These are phyloP conservation scores for Pachydiplax longipennis DNA, from an alignment of 2,888 invertebrate genomes.

Conservation along the genomic window DNA sequence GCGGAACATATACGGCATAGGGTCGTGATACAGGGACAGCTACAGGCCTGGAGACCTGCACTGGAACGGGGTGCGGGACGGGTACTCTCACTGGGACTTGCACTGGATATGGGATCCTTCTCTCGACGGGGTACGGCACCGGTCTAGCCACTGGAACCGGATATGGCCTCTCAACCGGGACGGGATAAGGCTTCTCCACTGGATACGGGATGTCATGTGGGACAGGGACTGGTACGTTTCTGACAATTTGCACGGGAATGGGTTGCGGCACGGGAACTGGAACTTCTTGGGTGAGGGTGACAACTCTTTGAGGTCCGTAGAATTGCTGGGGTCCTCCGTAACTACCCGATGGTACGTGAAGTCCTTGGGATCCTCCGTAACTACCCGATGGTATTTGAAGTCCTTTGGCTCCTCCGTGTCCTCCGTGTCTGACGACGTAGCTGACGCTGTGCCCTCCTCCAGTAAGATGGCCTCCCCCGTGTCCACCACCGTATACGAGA, in stretches of 20 bases:
- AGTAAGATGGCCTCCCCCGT: not conserved
- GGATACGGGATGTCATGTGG: slow-evolving; percentile 53
- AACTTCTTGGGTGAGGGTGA: slow-evolving; percentile 35
- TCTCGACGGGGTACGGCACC: slow-evolving; percentile 51
- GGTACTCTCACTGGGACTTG: slow-evolving; percentile 46
- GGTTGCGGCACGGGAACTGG: slow-evolving; percentile 50
- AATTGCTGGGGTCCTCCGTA: not conserved
- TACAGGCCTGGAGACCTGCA: slow-evolving; percentile 46
- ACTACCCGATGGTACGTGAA: not conserved
- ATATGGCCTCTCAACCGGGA: slow-evolving; percentile 54
- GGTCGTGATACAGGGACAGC: slow-evolving; percentile 45
- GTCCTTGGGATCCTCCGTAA: not conserved
- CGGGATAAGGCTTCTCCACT: slow-evolving; percentile 54
- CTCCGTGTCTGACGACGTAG: not conserved
- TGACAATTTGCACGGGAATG: slow-evolving; percentile 53
- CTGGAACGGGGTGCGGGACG: slow-evolving; percentile 39
- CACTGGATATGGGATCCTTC: slow-evolving; percentile 24
- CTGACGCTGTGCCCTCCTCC: not conserved
- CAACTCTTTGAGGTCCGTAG: not conserved
- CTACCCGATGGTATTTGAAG: not conserved
- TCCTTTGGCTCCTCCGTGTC: not conserved
- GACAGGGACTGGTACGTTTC: slow-evolving; percentile 53
- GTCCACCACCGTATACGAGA: not conserved
- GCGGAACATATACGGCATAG: slow-evolving; percentile 36
- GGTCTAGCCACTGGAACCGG: slow-evolving; percentile 54